These are phyloP conservation scores for Amblyjoppa fuscipennis DNA, from an alignment of 2,888 invertebrate genomes.

Conservation along the genomic window DNA sequence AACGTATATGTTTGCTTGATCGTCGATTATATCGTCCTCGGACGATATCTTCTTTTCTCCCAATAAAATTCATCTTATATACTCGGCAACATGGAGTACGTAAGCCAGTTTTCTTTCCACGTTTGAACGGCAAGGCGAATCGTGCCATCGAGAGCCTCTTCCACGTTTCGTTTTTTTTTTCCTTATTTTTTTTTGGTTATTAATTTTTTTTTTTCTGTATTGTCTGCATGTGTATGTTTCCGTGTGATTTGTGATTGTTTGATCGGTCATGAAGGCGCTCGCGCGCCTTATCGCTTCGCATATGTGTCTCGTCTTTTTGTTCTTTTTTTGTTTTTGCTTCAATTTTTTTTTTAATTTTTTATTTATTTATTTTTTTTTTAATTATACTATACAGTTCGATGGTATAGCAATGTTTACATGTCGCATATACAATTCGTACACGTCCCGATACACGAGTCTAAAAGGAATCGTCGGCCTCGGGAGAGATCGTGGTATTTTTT, in stretches of 20 bases:
- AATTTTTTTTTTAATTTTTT: constrained; percentile 1
- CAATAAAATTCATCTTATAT: constrained; percentile 48
- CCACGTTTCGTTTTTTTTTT: not conserved
- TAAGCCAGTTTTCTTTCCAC: constrained; percentile 26
- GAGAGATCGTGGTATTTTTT: not conserved
- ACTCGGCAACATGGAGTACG: constrained; percentile 67
- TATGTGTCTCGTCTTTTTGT: constrained; percentile 9
- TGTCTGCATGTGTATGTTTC: constrained; percentile 31
- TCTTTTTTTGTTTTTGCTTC: not conserved
- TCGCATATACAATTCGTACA: constrained; percentile 12
- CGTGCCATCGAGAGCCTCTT: constrained; percentile 19
- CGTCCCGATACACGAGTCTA: constrained; percentile 26
- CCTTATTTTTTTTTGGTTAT: not conserved
- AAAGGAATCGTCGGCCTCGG: constrained; percentile 7
- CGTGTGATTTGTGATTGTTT: constrained; percentile 32
- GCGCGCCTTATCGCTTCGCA: constrained; percentile 20
- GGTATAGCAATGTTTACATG: not conserved
- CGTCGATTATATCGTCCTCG: constrained; percentile 27
- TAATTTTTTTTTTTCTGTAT: constrained; percentile 17
- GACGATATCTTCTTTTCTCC: constrained; percentile 5
- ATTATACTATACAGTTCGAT: not conserved
- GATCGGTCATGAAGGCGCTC: constrained; percentile 50
- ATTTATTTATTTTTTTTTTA: not conserved
- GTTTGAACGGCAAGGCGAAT: not conserved
- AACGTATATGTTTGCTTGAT: constrained; percentile 73